These are phyloP conservation scores for Brienomyrus longianalis DNA, from an alignment of 2,113 vertebrate genomes.

Conservation along the genomic window DNA sequence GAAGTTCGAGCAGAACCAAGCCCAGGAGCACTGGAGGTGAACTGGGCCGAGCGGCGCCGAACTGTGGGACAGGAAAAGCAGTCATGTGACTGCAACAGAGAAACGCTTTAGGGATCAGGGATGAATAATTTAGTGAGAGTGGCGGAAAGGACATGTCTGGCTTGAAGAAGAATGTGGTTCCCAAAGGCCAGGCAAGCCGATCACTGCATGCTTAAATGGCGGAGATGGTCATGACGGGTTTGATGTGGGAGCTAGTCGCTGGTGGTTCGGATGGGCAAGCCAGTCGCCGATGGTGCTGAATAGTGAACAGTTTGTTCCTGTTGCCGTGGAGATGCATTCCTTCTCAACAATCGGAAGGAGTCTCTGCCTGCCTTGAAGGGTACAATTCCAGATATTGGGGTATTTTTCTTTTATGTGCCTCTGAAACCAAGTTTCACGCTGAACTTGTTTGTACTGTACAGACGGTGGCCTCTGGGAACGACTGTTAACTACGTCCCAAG, in stretches of 20 bases:
- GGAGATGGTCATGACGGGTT: neutral
- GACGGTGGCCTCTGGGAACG: neutral
- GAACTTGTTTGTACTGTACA: neutral
- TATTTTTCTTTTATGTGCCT: neutral
- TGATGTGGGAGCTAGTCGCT: neutral
- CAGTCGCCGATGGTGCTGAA: neutral
- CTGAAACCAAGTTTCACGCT: neutral
- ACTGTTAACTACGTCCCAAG: neutral
- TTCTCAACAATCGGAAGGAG: neutral
- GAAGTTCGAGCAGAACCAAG: conserved; percentile 84
- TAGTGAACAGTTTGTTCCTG: conserved; percentile 2
- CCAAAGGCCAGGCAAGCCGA: neutral
- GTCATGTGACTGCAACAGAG: neutral
- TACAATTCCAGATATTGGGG: neutral
- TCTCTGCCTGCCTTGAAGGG: neutral
- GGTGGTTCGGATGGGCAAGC: neutral
- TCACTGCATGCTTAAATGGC: neutral
- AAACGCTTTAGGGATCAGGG: neutral
- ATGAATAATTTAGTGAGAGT: neutral
- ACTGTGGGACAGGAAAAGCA: neutral
- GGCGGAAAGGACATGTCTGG: neutral
- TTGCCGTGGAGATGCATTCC: conserved; percentile 20
- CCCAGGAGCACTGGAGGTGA: conserved; percentile 97
- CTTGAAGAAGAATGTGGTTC: neutral
- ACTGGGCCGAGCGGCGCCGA: conserved; percentile 14